Base-by-base conservation (phyloP, 2,797 vertebrate genomes). In the Galaxias olidus region DNA sequence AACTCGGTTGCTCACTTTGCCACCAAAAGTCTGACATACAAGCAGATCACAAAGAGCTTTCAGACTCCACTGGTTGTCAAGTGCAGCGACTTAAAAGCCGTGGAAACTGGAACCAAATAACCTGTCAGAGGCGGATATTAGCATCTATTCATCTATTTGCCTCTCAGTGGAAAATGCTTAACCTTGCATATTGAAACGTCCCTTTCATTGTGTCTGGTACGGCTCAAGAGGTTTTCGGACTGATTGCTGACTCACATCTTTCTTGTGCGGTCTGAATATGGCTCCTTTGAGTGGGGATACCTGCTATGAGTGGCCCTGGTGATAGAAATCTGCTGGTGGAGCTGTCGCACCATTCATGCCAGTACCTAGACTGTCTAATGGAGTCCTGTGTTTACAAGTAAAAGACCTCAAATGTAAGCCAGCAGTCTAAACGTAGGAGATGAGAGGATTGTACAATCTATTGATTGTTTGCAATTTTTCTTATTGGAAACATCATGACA, bases 71-170 rank as follows among this genome's bases (percentile, higher is more conserved):
- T 50, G 40, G 15, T 43, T 15, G 50, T 18, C 41, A 61, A 62
- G 64, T n/a, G 8, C 43, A 10, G 44, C n/a, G 15, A 56, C 64
- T 62, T 62, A 42, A 59, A 55, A 69, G 61, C 19, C 41, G n/a
- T 43, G 19, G 60, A 52, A 61, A 55, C 49, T 45, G 15, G 54
- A 61, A 57, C 55, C 58, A 50, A 63, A 74, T 68, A 18, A 45
- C 54, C 49, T 51, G 54, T 65, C 66, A 59, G 50, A 63, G 59
- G 70, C 66, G 52, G 20, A 70, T 48, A 60, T 66, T 54, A 64
- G 67, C 61, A 69, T 66, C 50, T 63, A 55, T 45, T 76, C 59
- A 54, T 44, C 53, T n/a, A n/a, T n/a, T n/a, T 20, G 56, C 44
- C 61, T 61, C 42, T 15, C 46, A 47, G 14, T 15, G 14, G 20